Evolutionary conservation across 2,888 invertebrate genomes (phyloP), one percentile per base, ranked within the genome.

Genomic region (Sarcophaga rosellei): DNA sequence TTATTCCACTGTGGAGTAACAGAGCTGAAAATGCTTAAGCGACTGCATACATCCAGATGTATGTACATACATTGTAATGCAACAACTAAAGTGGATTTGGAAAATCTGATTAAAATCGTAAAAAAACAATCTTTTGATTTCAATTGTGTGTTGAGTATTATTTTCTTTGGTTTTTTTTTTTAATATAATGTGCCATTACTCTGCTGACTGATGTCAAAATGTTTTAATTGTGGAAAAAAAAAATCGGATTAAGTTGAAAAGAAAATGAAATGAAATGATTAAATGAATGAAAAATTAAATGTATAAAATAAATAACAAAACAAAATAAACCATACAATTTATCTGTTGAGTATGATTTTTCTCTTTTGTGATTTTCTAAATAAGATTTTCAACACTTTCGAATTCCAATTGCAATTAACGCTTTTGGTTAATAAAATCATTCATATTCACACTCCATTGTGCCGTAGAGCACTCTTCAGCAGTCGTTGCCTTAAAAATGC

Each of bases 341-440:
- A 59, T 20, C 53, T 69, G 15, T 23, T 17, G 6, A 15, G 21
- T 17, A 4, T 65, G 21, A 35, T 65, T 17, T 65, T 23, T 23
- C 3, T 23, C 35, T 65, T 5, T 65, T 35, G 5, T 35, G 35
- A 5, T 53, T 53, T 20, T 80, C 69, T 65, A 75, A 81, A 66
- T 81, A 63, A 57, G 47, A 81, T 78, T 84, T 86, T 84, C 81
- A 81, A 81, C 84, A 86, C 86, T 86, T 86, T 86, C 86, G 70
- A 79, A 86, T 81, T 84, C 78, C 86, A 86, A 84, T 84, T 53
- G 17, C 17, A 53, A 53, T 53, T 86, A 79, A 57, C 75, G 77
- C 86, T 78, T 83, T 84, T 77, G 69, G 62, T 81, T 81, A 70
- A 84, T 86, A 81, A 83, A 86, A 84, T 66, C 65, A 65, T 70